These are phyloP conservation scores for Alectoris magna DNA, from an alignment of 2,797 vertebrate species.

Conservation along the genomic window DNA sequence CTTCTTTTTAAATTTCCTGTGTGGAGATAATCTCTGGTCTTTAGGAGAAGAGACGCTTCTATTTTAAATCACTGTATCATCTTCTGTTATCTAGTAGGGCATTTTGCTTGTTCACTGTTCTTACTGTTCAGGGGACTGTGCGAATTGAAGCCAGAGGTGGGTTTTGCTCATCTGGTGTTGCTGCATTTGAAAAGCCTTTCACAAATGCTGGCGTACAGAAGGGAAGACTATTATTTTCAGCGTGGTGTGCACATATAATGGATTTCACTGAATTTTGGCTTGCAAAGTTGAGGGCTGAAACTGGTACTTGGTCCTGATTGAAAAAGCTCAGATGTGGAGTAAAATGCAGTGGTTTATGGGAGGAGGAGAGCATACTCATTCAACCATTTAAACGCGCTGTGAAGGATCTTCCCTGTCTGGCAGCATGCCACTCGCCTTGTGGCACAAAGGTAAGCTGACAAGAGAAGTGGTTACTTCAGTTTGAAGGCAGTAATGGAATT, in stretches of 20 bases:
- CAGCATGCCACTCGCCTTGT: background rate
- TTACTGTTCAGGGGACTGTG: background rate
- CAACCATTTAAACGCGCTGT: background rate
- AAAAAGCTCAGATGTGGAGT: background rate
- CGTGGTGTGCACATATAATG: fast-evolving
- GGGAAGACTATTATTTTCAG: conserved; percentile 14
- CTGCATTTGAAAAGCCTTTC: background rate
- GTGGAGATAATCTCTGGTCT: background rate
- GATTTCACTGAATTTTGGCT: background rate
- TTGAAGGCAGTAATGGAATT: conserved; percentile 2
- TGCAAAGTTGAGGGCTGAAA: background rate
- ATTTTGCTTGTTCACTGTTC: background rate
- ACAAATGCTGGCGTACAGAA: background rate
- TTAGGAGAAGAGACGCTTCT: background rate
- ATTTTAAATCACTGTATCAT: background rate
- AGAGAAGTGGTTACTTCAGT: background rate
- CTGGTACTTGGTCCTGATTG: background rate
- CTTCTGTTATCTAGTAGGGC: background rate
- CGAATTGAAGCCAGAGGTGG: background rate
- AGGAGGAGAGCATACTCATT: background rate
- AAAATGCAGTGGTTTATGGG: background rate
- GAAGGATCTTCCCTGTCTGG: background rate
- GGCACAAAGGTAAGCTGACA: background rate
- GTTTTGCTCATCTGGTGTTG: background rate
- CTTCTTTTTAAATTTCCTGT: background rate